phyloP scores from a whole-genome alignment of 2,888 invertebrate species.

The Sialis lutaria region DNA sequence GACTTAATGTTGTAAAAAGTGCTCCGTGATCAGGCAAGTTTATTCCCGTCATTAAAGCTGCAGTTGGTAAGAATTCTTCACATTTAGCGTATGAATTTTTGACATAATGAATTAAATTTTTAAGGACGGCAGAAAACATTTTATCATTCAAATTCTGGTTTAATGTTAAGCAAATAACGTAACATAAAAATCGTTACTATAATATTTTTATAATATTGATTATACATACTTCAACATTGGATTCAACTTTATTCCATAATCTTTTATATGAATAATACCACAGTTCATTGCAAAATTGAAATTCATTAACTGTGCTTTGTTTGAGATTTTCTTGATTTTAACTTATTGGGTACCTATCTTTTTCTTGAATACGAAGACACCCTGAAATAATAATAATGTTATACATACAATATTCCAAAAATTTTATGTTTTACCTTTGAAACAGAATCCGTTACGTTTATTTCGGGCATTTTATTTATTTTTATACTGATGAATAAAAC shows the following conservation, averaged over 20 bases:
- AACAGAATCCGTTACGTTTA: slow-evolving; percentile 2
- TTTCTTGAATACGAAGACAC: slow-evolving; percentile 41
- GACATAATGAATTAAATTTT: slow-evolving; percentile 40
- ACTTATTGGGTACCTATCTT: slow-evolving; percentile 20
- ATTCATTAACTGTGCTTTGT: slow-evolving; percentile 13
- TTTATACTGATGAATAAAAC: neutral
- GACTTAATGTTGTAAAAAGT: slow-evolving; percentile 51
- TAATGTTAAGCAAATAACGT: slow-evolving; percentile 9
- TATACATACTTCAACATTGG: slow-evolving; percentile 33
- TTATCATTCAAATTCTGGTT: slow-evolving; percentile 37
- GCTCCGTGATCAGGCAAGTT: slow-evolving; percentile 76
- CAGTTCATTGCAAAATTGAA: slow-evolving; percentile 28
- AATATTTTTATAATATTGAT: slow-evolving; percentile 3
- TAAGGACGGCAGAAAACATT: slow-evolving; percentile 38
- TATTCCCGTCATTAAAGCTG: slow-evolving; percentile 49
- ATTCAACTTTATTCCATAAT: slow-evolving; percentile 41
- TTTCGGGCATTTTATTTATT: too few species aligned
- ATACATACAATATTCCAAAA: neutral
- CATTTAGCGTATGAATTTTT: slow-evolving; percentile 26
- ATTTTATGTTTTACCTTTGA: slow-evolving; percentile 7
- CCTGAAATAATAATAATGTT: slow-evolving; percentile 24
- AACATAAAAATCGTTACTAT: neutral
- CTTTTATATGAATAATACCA: slow-evolving; percentile 46
- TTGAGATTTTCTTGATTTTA: slow-evolving; percentile 11
- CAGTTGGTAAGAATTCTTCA: slow-evolving; percentile 33